Conservation (phyloP, 2,113 vertebrate species). For the Galemys pyrenaicus region DNA sequence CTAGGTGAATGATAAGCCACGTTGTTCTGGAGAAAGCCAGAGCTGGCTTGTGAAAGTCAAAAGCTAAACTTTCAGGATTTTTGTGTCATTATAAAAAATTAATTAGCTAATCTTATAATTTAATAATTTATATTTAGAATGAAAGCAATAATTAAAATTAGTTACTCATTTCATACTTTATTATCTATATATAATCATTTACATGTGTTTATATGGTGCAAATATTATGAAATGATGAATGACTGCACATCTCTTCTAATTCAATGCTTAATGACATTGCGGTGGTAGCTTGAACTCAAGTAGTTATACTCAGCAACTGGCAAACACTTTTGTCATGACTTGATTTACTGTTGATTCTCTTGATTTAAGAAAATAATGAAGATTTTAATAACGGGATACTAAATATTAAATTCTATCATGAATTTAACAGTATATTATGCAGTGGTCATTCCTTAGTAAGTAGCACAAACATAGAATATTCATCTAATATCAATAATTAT, state of each 20-base stretch:
- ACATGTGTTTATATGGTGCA: background rate
- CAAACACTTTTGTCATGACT: background rate
- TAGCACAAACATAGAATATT: background rate
- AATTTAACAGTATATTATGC: background rate
- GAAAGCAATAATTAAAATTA: background rate
- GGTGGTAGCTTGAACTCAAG: background rate
- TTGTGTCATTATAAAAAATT: background rate
- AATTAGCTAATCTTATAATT: background rate
- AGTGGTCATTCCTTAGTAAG: background rate
- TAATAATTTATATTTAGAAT: background rate
- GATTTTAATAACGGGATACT: background rate
- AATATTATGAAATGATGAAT: background rate
- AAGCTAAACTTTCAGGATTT: background rate
- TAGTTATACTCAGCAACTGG: background rate
- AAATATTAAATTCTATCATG: background rate
- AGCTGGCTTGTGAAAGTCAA: background rate
- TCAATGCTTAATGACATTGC: background rate
- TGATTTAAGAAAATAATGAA: background rate
- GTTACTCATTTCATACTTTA: background rate
- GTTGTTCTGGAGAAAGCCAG: background rate
- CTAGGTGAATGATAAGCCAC: background rate
- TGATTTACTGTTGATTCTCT: background rate
- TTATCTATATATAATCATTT: background rate
- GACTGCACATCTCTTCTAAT: background rate
- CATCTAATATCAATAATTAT: background rate